phyloP scores from a whole-genome alignment of 2,113 vertebrate genomes.

The Microtus pennsylvanicus region DNA sequence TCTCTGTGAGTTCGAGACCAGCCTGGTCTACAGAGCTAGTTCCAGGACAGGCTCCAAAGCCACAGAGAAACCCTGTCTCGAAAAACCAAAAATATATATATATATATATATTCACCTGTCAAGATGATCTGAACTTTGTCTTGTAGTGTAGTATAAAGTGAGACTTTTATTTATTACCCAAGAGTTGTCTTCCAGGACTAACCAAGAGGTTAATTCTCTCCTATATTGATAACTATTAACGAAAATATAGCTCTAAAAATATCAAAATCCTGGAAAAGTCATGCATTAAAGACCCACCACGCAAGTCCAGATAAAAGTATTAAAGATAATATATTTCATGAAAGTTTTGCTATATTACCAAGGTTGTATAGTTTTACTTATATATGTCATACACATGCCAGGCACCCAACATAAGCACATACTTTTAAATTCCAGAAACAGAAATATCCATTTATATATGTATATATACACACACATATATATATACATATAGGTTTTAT shows the following conservation, averaged over 20 bases:
- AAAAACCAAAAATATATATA: no score
- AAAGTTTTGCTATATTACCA: neutral
- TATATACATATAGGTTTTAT: neutral
- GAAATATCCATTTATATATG: neutral
- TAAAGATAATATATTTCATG: neutral
- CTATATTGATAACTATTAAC: neutral
- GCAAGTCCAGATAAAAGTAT: neutral
- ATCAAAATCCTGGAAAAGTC: neutral
- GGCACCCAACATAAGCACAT: neutral
- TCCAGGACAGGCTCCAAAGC: no score
- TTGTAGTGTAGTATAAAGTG: neutral
- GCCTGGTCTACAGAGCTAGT: no score
- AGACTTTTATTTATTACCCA: neutral
- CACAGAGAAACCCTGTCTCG: no score
- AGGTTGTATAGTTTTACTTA: neutral
- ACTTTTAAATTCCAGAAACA: slow-evolving; percentile 9
- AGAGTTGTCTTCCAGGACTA: neutral
- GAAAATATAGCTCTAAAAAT: neutral
- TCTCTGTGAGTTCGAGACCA: no score
- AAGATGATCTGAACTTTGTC: neutral
- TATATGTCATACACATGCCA: neutral
- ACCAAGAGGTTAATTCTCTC: neutral
- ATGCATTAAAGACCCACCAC: neutral
- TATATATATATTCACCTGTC: neutral
- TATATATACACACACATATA: neutral